These are phyloP conservation scores for Heterodera schachtii DNA, from an alignment of 1,140 invertebrate genomes.

Conservation along the genomic window DNA sequence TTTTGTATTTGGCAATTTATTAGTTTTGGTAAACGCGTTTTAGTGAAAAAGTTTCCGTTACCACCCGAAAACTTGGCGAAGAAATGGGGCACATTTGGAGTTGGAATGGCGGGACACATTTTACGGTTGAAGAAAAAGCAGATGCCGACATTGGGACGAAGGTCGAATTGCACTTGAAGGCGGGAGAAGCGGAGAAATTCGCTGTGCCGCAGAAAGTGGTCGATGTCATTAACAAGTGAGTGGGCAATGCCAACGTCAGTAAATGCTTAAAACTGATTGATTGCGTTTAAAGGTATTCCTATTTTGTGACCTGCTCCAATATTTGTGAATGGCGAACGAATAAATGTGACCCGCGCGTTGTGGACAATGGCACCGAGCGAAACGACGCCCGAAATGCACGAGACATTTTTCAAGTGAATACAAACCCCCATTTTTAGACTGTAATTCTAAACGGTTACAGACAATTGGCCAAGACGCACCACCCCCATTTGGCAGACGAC, in stretches of 20 bases:
- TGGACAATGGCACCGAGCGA: conserved; percentile 90
- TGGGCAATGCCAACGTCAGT: neutral
- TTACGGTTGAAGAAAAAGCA: conserved; percentile 83
- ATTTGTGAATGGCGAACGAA: conserved; percentile 82
- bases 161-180: conserved; percentile 86
- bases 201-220: conserved; percentile 81
- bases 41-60: conserved; percentile 84
- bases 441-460: conserved; percentile 28
- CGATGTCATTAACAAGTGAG: conserved; percentile 81
- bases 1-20: neutral
- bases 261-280: neutral
- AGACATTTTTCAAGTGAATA: conserved; percentile 75
- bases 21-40: conserved; percentile 52
- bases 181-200: conserved; percentile 80
- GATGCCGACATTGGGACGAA: conserved; percentile 85
- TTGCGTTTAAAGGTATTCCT: conserved; percentile 75
- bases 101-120: conserved; percentile 84
- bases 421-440: neutral
- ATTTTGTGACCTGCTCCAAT: conserved; percentile 92
- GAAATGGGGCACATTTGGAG: conserved; percentile 80
- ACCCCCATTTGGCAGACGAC: conserved; percentile 51
- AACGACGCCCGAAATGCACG: conserved; percentile 81
- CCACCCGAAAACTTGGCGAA: conserved; percentile 72
- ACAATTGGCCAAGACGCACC: conserved; percentile 54
- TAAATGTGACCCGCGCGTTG: conserved; percentile 83